phyloP scores from a whole-genome alignment of 2,797 vertebrate species.

The Uromys caudimaculatus region DNA sequence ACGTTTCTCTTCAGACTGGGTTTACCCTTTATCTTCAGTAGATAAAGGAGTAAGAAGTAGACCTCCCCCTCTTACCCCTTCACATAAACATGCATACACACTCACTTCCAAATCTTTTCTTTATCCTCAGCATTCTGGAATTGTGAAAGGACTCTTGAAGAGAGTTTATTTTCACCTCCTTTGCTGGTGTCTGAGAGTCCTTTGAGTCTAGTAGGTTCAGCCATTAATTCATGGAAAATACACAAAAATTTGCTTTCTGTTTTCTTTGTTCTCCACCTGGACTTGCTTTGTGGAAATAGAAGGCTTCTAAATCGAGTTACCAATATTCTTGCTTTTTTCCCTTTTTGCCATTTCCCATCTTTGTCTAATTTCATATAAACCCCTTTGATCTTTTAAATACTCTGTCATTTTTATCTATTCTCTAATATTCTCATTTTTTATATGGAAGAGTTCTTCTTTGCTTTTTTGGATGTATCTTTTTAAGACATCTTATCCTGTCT shows the following conservation, averaged over 20 bases:
- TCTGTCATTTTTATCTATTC: slow-evolving; percentile 10
- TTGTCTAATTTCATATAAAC: slow-evolving; percentile 23
- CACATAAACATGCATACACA: not conserved
- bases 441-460: not conserved
- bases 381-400: slow-evolving; percentile 13
- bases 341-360: not conserved
- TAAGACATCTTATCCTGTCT: not conserved
- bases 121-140: not conserved
- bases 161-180: not conserved
- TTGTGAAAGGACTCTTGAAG: not conserved
- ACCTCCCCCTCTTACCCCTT: not conserved
- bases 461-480: not conserved
- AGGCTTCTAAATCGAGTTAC: not conserved
- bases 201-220: not conserved
- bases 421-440: not conserved
- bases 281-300: not conserved
- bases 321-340: not conserved
- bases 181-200: not conserved
- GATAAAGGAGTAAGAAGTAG: not conserved
- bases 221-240: not conserved
- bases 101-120: not conserved
- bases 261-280: not conserved
- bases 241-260: not conserved
- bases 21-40: not conserved
- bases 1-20: not conserved